phyloP scores from a whole-genome alignment of 1,140 invertebrate species.

The Drosophila watanabei region DNA sequence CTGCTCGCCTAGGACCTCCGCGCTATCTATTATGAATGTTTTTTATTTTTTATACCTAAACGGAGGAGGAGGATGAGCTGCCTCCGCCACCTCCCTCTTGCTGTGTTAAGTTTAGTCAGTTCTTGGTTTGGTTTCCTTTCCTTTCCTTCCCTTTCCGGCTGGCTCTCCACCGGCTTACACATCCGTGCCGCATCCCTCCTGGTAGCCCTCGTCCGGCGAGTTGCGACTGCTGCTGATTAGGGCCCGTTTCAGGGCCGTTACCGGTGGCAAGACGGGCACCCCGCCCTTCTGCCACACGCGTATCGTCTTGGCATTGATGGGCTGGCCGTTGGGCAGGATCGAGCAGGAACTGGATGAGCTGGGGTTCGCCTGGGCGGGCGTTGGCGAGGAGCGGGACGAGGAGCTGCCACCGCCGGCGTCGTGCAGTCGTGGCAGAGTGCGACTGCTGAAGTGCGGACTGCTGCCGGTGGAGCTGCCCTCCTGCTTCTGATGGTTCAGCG shows the following conservation, averaged over 20 bases:
- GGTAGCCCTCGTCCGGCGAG: conserved; percentile 95
- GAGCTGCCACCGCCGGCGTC: conserved; percentile 72
- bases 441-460: conserved; percentile 76
- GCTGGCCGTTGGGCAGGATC: conserved; percentile 81
- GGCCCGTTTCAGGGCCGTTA: conserved; percentile 91
- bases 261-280: conserved; percentile 92
- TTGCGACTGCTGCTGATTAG: conserved; percentile 92
- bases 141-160: no score
- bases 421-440: conserved; percentile 75
- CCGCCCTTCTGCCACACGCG: conserved; percentile 94
- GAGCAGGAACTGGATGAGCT: conserved; percentile 68
- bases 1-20: conserved; percentile 58
- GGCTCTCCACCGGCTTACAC: conserved; percentile 87
- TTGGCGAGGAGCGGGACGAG: conserved; percentile 46
- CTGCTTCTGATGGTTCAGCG: conserved; percentile 55
- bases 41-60: conserved; percentile 11
- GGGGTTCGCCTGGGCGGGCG: conserved; percentile 25
- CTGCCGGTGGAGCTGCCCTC: conserved; percentile 51
- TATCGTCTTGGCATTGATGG: conserved; percentile 90
- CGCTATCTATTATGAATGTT: conserved; percentile 49
- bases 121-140: conserved; percentile 47
- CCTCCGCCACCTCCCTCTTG: conserved; percentile 9
- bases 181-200: conserved; percentile 96
- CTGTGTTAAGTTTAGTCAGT: conserved; percentile 75
- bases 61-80: conserved; percentile 7